Evolutionary conservation across 1,140 invertebrate genomes (phyloP).

Genomic region (Drosophila quadrilineata): DNA sequence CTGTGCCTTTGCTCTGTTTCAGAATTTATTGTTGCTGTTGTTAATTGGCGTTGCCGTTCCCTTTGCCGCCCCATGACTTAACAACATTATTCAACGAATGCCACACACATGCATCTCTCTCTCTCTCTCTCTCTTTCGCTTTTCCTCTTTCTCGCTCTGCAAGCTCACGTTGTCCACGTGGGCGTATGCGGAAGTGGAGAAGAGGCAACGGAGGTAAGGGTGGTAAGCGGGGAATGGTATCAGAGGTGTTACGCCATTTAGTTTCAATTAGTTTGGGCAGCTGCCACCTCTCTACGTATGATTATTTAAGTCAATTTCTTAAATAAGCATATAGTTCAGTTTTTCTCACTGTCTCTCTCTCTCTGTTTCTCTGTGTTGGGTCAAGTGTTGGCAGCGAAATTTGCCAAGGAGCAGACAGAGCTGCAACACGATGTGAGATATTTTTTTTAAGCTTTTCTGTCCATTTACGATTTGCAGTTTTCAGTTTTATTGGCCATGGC

Average conservation of each 20-base stretch:
- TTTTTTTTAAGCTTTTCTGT: not conserved
- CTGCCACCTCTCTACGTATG: conserved; percentile 1
- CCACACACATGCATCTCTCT: too few species aligned
- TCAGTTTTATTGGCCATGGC: conserved; percentile 35
- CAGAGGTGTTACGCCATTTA: conserved; percentile 49
- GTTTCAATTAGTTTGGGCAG: conserved; percentile 41
- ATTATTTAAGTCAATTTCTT: conserved; percentile 1
- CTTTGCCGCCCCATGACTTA: too few species aligned
- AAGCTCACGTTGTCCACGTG: too few species aligned
- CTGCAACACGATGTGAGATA: too few species aligned
- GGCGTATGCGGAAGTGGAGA: not conserved
- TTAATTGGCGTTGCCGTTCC: conserved; percentile 6
- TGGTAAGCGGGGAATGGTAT: not conserved
- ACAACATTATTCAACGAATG: too few species aligned
- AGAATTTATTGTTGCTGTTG: not conserved
- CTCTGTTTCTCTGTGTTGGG: not conserved
- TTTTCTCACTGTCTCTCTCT: not conserved
- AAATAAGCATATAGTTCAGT: not conserved
- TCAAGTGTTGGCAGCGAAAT: not conserved
- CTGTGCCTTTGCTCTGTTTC: not conserved
- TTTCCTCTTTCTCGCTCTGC: too few species aligned
- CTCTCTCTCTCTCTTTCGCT: too few species aligned
- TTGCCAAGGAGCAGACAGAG: too few species aligned
- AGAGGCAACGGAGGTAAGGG: not conserved
- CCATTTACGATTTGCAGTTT: not conserved